Evolutionary conservation across 2,797 vertebrate genomes (phyloP).

Genomic region (Gallinago nigripennis): DNA sequence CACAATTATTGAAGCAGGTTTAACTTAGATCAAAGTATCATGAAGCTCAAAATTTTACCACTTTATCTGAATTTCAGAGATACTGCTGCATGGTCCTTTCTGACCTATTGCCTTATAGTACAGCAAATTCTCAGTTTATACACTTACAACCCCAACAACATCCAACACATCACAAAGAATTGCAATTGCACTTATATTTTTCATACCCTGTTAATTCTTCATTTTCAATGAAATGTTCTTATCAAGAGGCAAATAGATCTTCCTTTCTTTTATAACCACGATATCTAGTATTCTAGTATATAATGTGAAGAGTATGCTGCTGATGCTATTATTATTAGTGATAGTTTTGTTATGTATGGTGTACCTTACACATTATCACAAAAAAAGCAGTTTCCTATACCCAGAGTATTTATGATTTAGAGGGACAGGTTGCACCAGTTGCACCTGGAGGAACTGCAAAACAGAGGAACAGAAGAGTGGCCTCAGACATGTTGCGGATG

Average conservation of each 20-base stretch:
- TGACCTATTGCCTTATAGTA: not conserved
- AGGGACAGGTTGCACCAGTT: not conserved
- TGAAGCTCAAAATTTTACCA: not conserved
- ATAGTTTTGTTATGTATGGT: not conserved
- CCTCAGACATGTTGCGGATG: not conserved
- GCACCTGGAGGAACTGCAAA: not conserved
- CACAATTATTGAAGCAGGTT: slow-evolving; percentile 11
- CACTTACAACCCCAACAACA: not conserved
- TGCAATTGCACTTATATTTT: not conserved
- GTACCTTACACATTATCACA: not conserved
- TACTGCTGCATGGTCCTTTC: not conserved
- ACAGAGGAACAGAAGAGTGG: not conserved
- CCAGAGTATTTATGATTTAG: not conserved
- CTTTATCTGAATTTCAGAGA: not conserved
- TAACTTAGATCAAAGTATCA: slow-evolving; percentile 45
- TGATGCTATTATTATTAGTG: not conserved
- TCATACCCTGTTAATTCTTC: not conserved
- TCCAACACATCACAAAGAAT: not conserved
- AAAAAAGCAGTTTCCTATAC: not conserved
- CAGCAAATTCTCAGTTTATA: not conserved
- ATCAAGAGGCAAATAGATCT: not conserved
- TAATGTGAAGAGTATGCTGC: not conserved
- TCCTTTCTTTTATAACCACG: not conserved
- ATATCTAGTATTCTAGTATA: not conserved
- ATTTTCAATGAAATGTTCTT: not conserved